These are phyloP conservation scores for Himantopus leucocephalus DNA, from an alignment of 2,113 vertebrate species.

Conservation along the genomic window DNA sequence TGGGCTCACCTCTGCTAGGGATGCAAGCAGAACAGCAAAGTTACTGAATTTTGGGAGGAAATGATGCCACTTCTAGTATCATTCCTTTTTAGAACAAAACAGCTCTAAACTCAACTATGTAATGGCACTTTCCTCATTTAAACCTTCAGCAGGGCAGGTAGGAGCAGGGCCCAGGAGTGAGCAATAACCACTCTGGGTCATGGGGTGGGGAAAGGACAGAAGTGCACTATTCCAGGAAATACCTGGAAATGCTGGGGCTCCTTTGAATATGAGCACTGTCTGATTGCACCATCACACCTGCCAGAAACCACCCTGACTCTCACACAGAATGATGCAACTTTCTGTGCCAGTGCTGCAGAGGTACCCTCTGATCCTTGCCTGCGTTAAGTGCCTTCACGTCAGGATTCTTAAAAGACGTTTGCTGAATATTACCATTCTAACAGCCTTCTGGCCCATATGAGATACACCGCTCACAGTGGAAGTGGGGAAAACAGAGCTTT, in stretches of 20 bases:
- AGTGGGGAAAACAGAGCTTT: background rate
- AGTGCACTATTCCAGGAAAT: constrained; percentile 45
- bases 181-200: constrained; percentile 24
- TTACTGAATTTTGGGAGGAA: background rate
- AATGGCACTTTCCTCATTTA: constrained; percentile 6
- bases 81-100: background rate
- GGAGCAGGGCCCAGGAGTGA: constrained; percentile 33
- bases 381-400: background rate
- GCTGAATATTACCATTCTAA: background rate
- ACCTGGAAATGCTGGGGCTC: constrained; percentile 38
- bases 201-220: background rate
- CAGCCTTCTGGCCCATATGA: background rate
- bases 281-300: background rate
- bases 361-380: background rate
- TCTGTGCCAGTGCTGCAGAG: background rate
- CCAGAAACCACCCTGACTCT: background rate
- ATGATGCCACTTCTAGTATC: background rate
- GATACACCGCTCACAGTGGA: background rate
- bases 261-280: background rate
- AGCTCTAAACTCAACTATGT: background rate
- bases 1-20: background rate
- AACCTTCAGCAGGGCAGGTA: constrained; percentile 11
- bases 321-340: background rate
- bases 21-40: background rate
- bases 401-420: background rate